phyloP scores from a whole-genome alignment of 1,140 invertebrate species.

The Fopius arisanus region DNA sequence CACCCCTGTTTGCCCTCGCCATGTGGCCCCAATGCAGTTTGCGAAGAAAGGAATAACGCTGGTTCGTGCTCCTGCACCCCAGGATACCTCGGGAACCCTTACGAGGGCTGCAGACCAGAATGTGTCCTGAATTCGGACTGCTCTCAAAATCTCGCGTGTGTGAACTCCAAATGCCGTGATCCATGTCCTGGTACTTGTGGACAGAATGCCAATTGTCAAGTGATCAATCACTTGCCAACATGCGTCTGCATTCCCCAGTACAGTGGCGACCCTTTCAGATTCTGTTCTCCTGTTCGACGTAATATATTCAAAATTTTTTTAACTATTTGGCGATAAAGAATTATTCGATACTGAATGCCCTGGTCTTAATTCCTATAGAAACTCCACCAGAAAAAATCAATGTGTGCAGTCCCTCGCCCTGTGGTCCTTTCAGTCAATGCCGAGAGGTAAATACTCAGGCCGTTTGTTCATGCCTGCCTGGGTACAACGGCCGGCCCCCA shows the following conservation, averaged over 20 bases:
- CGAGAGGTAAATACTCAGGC: constrained; percentile 69
- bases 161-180: constrained; percentile 77
- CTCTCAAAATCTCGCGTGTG: constrained; percentile 75
- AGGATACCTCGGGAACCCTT: constrained; percentile 74
- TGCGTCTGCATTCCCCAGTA: constrained; percentile 76
- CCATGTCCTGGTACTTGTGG: constrained; percentile 84
- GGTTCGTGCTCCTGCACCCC: constrained; percentile 78
- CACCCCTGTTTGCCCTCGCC: constrained; percentile 77
- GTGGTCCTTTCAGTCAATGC: constrained; percentile 72
- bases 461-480: constrained; percentile 69
- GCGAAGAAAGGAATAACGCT: constrained; percentile 73
- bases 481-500: constrained; percentile 71
- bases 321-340: constrained; percentile 49
- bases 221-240: constrained; percentile 75
- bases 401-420: constrained; percentile 74
- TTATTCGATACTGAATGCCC: too few species aligned
- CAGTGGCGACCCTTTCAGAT: constrained; percentile 78
- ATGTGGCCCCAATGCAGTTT: constrained; percentile 83
- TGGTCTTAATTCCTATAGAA: constrained; percentile 15
- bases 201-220: constrained; percentile 73
- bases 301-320: constrained; percentile 66
- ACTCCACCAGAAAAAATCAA: constrained; percentile 32
- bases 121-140: constrained; percentile 81
- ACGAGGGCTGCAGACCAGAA: constrained; percentile 81
- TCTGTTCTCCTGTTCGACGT: constrained; percentile 66